A percentile compares a stretch with the other conserved stretches of the same genome.
These are phyloP conservation scores for Drosophila crucigera DNA, from an alignment of 2,888 invertebrate species.

Conservation along the genomic window DNA sequence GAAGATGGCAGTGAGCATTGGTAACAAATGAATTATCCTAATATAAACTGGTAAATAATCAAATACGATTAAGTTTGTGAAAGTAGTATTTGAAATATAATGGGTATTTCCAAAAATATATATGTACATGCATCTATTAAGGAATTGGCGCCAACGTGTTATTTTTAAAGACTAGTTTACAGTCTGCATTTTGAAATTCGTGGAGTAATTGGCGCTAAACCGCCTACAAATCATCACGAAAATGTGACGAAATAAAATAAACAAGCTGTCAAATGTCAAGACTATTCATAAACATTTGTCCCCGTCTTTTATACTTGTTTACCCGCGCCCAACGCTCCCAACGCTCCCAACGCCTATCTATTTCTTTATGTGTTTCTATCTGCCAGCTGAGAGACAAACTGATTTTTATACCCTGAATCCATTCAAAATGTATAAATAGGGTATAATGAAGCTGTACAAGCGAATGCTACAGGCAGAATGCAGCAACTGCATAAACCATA, in stretches of 20 bases:
- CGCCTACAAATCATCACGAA: slow-evolving; percentile 83
- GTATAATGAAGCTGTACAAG: not conserved
- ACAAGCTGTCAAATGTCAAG: slow-evolving; percentile 83
- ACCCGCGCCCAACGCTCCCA: not conserved
- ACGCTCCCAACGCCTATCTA: not conserved
- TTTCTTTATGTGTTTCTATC: not conserved
- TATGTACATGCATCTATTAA: slow-evolving; percentile 21
- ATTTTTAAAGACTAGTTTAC: slow-evolving; percentile 72
- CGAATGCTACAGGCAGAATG: not conserved
- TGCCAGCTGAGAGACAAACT: slow-evolving; percentile 6
- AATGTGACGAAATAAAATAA: slow-evolving; percentile 84
- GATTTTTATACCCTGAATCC: slow-evolving; percentile 5
- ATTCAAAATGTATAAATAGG: not conserved
- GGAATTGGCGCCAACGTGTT: slow-evolving; percentile 71
- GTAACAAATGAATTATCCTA: not conserved
- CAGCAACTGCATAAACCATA: not conserved
- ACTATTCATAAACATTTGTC: slow-evolving; percentile 76
- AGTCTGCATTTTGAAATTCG: slow-evolving; percentile 63
- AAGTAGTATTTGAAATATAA: not conserved
- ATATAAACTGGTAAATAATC: no score
- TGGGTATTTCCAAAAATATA: not conserved
- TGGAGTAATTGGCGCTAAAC: slow-evolving; percentile 79
- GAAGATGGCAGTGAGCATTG: not conserved
- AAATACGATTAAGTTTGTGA: not conserved
- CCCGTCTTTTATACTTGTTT: slow-evolving; percentile 21